Conservation (phyloP, 2,113 vertebrate species). For the Bombycilla garrulus region DNA sequence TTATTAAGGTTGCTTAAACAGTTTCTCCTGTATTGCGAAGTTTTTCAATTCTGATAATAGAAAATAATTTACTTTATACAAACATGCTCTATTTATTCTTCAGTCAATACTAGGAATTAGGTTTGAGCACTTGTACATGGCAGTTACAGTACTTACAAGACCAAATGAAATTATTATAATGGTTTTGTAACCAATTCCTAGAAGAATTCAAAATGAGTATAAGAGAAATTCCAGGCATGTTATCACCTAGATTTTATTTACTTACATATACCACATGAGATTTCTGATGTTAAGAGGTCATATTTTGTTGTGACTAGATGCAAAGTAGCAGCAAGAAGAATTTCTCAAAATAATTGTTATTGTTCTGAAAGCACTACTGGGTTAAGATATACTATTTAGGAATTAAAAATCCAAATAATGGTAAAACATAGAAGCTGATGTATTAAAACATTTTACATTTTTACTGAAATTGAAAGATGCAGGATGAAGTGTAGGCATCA, state of each 20-base stretch:
- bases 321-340: not conserved
- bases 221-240: not conserved
- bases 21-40: not conserved
- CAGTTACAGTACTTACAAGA: not conserved
- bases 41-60: not conserved
- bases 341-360: not conserved
- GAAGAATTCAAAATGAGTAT: not conserved
- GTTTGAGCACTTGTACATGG: not conserved
- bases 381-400: not conserved
- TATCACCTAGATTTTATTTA: constrained; percentile 9
- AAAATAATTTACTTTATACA: not conserved
- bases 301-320: constrained; percentile 4
- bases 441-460: not conserved
- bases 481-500: not conserved
- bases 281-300: not conserved
- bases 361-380: not conserved
- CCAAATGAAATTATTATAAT: not conserved
- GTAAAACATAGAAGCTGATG: not conserved
- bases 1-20: not conserved
- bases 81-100: not conserved
- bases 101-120: not conserved
- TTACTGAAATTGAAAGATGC: not conserved
- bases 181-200: not conserved
- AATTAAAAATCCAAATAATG: not conserved
- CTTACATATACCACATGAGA: not conserved